A percentile compares a stretch with the other conserved stretches of the same genome.
Evolutionary conservation across 64 coral and sea anemone genomes (phyloP).

Genomic region (Stylophora pistillata): DNA sequence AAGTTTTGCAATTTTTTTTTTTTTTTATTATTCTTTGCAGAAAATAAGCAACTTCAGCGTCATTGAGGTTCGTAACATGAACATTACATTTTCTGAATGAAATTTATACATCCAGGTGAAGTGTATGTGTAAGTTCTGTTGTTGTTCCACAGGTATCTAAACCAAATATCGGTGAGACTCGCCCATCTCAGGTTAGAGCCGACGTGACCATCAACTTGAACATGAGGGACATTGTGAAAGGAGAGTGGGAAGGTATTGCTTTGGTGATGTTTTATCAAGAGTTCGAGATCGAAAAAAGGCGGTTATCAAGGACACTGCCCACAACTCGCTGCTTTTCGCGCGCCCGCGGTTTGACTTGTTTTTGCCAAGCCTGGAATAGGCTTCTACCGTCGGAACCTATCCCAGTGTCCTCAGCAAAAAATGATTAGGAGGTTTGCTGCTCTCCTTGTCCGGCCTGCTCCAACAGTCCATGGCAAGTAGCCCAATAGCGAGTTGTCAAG

Average conservation of each 20-base stretch:
- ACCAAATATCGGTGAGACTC: constrained; percentile 95
- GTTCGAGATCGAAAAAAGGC: too few relatives aligned
- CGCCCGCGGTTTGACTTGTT: too few relatives aligned
- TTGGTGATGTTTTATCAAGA: background rate
- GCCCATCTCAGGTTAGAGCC: constrained; percentile 93
- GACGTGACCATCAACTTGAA: constrained; percentile 88
- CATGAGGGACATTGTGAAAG: constrained; percentile 86
- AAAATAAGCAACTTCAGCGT: constrained; percentile 90
- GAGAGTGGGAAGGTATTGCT: constrained; percentile 89
- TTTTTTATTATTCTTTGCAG: constrained; percentile 39
- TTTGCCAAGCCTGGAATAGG: too few relatives aligned
- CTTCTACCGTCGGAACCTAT: too few relatives aligned
- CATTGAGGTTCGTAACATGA: constrained; percentile 79
- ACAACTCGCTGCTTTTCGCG: too few relatives aligned
- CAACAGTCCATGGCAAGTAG: too few relatives aligned
- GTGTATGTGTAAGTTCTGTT: background rate
- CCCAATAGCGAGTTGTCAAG: too few relatives aligned
- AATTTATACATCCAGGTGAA: background rate
- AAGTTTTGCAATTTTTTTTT: background rate
- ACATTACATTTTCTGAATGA: background rate
- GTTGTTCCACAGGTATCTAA: constrained; percentile 74
- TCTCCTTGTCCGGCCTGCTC: too few relatives aligned
- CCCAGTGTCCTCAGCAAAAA: too few relatives aligned
- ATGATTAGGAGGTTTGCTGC: too few relatives aligned
- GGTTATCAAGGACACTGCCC: too few relatives aligned